Evolutionary conservation across 2,113 vertebrate genomes (phyloP).

Genomic region (Ictidomys tridecemlineatus): DNA sequence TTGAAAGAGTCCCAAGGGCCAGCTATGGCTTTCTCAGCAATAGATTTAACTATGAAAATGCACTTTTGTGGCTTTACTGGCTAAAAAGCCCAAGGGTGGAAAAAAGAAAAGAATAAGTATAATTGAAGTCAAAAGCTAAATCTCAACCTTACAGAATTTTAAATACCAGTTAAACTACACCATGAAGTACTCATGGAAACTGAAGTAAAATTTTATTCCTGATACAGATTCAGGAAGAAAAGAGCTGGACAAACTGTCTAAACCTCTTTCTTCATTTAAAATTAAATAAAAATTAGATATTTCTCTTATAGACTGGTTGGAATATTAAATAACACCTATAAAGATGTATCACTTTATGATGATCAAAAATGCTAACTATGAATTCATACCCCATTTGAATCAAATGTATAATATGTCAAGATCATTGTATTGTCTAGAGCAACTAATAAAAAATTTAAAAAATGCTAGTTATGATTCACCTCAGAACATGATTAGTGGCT

Average conservation of each 20-base stretch:
- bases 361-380: background rate
- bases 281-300: background rate
- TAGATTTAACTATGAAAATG: background rate
- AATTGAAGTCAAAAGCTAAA: slow-evolving; percentile 46
- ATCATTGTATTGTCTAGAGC: too few relatives aligned
- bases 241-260: background rate
- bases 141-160: background rate
- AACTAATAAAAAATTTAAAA: background rate
- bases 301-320: background rate
- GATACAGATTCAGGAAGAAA: background rate
- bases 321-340: background rate
- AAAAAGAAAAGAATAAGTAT: background rate
- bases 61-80: background rate
- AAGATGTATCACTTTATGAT: background rate
- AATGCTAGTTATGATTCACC: background rate
- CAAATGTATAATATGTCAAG: too few relatives aligned
- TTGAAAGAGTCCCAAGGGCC: background rate
- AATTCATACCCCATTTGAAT: too few relatives aligned
- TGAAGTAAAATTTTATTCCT: slow-evolving; percentile 16
- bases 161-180: slow-evolving; percentile 39
- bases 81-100: background rate
- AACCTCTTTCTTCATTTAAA: background rate
- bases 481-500: background rate
- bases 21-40: slow-evolving; percentile 19
- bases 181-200: slow-evolving; percentile 43